Evolutionary conservation across 2,888 invertebrate genomes (phyloP).

Genomic region (Trissolcus brochymenae): DNA sequence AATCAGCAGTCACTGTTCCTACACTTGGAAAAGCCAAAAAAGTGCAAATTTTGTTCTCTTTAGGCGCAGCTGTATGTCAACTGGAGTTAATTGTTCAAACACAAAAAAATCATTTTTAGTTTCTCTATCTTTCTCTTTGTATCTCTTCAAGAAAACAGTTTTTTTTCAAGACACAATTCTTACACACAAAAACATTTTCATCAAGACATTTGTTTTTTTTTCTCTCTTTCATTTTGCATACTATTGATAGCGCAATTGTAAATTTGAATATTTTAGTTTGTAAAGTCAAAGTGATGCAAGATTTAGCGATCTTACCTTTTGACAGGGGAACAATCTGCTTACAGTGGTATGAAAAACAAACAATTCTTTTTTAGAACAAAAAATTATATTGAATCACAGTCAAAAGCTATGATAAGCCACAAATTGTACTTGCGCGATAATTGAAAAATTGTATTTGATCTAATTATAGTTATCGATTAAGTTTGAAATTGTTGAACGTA

Average conservation of each 20-base stretch:
- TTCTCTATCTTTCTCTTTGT: conserved; percentile 39
- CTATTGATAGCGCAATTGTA: conserved; percentile 6
- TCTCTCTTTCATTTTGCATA: neutral
- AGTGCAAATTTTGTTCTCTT: conserved; percentile 69
- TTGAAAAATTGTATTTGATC: conserved; percentile 31
- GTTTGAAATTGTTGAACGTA: conserved; percentile 46
- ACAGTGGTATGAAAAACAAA: conserved; percentile 50
- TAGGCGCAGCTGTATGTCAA: conserved; percentile 75
- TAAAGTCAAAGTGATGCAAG: conserved; percentile 24
- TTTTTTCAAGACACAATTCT: conserved; percentile 7
- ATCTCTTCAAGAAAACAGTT: conserved; percentile 37
- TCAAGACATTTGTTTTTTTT: conserved; percentile 3
- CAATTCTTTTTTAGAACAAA: conserved; percentile 22
- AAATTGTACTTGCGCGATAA: conserved; percentile 39
- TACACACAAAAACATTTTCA: conserved; percentile 42
- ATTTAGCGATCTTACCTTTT: conserved; percentile 36
- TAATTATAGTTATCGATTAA: conserved; percentile 38
- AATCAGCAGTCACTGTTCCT: conserved; percentile 72
- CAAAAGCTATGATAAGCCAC: conserved; percentile 32
- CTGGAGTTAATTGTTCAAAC: conserved; percentile 70
- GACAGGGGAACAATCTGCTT: conserved; percentile 48
- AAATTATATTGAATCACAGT: conserved; percentile 10
- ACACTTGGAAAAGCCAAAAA: conserved; percentile 63
- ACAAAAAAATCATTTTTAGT: conserved; percentile 21
- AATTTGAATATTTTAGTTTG: conserved; percentile 5